Evolutionary conservation across 2,888 invertebrate genomes (phyloP).

Genomic region (Acrobeloides nanus): DNA sequence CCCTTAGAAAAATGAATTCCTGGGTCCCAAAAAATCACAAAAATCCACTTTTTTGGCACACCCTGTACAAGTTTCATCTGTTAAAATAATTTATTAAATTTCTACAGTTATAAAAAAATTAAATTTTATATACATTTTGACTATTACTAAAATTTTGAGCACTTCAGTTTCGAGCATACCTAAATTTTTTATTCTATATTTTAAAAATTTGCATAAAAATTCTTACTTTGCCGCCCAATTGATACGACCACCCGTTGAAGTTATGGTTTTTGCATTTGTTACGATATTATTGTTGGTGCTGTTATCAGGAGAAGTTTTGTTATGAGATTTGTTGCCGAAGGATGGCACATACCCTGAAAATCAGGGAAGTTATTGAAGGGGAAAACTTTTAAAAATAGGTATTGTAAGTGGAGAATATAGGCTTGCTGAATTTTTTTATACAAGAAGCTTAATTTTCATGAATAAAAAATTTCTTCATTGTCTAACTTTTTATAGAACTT

Average conservation of each 20-base stretch:
- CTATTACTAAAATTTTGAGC: too few relatives aligned
- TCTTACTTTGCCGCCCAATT: constrained; percentile 74
- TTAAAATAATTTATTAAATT: too few relatives aligned
- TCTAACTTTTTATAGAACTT: too few relatives aligned
- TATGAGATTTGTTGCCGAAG: constrained; percentile 24
- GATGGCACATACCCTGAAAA: constrained; percentile 33
- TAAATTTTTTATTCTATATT: constrained; percentile 4
- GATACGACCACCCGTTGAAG: constrained; percentile 61
- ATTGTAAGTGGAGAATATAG: constrained; percentile 2
- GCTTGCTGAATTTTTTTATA: background rate
- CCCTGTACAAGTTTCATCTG: too few relatives aligned
- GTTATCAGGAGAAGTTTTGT: constrained; percentile 19
- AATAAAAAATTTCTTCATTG: too few relatives aligned
- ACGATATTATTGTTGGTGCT: constrained; percentile 8
- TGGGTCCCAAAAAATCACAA: too few relatives aligned
- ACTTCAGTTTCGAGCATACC: constrained; percentile 7
- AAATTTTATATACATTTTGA: too few relatives aligned
- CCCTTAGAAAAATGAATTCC: too few relatives aligned
- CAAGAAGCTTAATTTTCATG: too few relatives aligned
- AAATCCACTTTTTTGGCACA: too few relatives aligned
- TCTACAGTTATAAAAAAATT: too few relatives aligned
- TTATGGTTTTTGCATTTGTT: constrained; percentile 13
- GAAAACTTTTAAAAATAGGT: too few relatives aligned
- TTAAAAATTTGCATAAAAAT: background rate
- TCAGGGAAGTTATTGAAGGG: constrained; percentile 1